These are phyloP conservation scores for Halcyon smyrnensis DNA, from an alignment of 2,797 vertebrate genomes.

Conservation along the genomic window DNA sequence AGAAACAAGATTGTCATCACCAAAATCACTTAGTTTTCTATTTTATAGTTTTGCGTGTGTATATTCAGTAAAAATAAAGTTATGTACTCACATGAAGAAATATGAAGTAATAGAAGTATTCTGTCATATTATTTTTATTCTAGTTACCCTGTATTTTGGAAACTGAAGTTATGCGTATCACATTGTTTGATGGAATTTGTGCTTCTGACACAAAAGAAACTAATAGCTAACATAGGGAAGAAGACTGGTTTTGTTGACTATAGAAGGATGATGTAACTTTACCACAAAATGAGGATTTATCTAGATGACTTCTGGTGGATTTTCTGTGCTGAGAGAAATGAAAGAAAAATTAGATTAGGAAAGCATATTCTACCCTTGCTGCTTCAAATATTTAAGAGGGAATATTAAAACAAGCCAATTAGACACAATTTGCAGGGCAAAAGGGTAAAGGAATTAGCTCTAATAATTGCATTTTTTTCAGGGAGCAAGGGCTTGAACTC, in stretches of 20 bases:
- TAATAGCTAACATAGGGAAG: neutral
- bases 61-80: neutral
- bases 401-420: neutral
- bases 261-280: neutral
- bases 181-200: neutral
- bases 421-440: neutral
- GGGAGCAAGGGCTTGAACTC: neutral
- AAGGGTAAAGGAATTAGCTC: neutral
- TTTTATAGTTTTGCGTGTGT: neutral
- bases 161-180: neutral
- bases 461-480: neutral
- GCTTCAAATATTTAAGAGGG: neutral
- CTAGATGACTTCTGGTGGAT: neutral
- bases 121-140: neutral
- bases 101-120: neutral
- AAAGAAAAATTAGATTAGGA: neutral
- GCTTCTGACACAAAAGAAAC: neutral
- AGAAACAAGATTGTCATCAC: neutral
- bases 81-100: neutral
- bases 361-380: neutral
- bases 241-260: neutral
- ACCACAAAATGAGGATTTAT: neutral
- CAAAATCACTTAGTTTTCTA: conserved; percentile 2
- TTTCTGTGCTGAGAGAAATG: neutral
- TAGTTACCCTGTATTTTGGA: neutral